Conservation (phyloP, 2,797 vertebrate genomes). For the Chaenodraco wilsoni region DNA sequence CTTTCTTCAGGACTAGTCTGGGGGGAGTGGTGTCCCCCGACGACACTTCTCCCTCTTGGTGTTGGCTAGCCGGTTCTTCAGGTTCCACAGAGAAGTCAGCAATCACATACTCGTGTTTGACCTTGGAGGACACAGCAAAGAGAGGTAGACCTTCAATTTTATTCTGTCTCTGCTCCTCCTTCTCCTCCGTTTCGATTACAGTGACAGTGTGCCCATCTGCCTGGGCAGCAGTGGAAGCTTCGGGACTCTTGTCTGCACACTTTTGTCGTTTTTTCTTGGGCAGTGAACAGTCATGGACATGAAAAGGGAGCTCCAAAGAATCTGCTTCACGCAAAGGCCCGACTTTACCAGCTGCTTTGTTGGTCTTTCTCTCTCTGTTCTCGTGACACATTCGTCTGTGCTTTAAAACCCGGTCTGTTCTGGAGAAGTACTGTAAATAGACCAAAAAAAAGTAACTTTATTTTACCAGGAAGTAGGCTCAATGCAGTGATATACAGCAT, state of each 20-base stretch:
- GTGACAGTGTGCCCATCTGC: conserved; percentile 70
- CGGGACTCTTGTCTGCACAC: conserved; percentile 85
- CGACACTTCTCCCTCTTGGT: conserved; percentile 85
- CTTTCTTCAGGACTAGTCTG: conserved; percentile 95
- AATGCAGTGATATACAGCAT: not conserved
- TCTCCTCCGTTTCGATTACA: conserved; percentile 74
- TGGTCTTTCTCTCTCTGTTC: conserved; percentile 93
- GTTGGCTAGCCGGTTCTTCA: conserved; percentile 86
- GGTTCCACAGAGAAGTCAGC: conserved; percentile 94
- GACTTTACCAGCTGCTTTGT: conserved; percentile 90
- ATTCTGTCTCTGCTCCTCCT: conserved; percentile 87
- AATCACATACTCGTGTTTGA: conserved; percentile 97
- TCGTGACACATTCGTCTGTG: conserved; percentile 99
- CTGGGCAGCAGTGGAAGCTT: conserved; percentile 49
- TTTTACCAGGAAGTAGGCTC: not conserved
- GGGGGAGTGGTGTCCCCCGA: conserved; percentile 91
- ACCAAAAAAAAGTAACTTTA: conserved; percentile 18
- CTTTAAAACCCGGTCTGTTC: conserved; percentile 98
- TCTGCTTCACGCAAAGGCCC: conserved; percentile 88
- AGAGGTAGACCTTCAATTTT: conserved; percentile 93
- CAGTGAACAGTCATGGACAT: conserved; percentile 91
- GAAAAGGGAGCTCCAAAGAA: conserved; percentile 85
- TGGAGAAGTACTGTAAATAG: conserved; percentile 93
- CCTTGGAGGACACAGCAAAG: conserved; percentile 91
- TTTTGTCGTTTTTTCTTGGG: conserved; percentile 98